A percentile compares a stretch with the other conserved stretches of the same genome.
phyloP scores from a whole-genome alignment of 2,888 invertebrate genomes.

The Dryococelus australis region DNA sequence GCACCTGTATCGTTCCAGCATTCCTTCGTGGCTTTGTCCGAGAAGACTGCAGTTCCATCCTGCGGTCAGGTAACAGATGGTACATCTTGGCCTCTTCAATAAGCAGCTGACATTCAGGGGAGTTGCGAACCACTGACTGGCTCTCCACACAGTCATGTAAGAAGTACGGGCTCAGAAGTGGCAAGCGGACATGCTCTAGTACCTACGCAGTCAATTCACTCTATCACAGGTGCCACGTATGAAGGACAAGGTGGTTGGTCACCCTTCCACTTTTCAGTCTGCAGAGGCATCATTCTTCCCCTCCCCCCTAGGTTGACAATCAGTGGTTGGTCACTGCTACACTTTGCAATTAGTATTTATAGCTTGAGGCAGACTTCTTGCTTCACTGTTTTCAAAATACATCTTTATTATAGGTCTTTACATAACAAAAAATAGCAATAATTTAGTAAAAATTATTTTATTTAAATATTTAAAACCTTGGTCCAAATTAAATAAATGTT shows the following conservation, averaged over 20 bases:
- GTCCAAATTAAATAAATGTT: not conserved
- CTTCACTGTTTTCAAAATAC: too few relatives aligned
- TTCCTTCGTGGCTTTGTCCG: conserved; percentile 57
- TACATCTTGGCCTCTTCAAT: conserved; percentile 61
- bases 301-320: too few relatives aligned
- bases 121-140: conserved; percentile 55
- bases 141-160: conserved; percentile 59
- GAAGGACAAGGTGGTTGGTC: too few relatives aligned
- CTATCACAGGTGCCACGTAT: not conserved
- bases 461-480: not conserved
- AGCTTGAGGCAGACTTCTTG: too few relatives aligned
- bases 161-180: conserved; percentile 60
- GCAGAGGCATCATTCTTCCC: too few relatives aligned
- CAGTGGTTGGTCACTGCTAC: too few relatives aligned
- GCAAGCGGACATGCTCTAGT: conserved; percentile 59
- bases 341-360: too few relatives aligned
- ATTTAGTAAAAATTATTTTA: too few relatives aligned
- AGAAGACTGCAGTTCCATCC: conserved; percentile 56
- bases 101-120: conserved; percentile 56
- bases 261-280: too few relatives aligned
- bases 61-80: conserved; percentile 59
- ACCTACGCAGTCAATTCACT: conserved; percentile 49
- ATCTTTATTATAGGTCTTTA: too few relatives aligned
- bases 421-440: too few relatives aligned
- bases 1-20: conserved; percentile 52